Percentiles rank a stretch among this genome's conserved stretches.
phyloP scores from a whole-genome alignment of 2,113 vertebrate species.

The Ariopsis seemanni region DNA sequence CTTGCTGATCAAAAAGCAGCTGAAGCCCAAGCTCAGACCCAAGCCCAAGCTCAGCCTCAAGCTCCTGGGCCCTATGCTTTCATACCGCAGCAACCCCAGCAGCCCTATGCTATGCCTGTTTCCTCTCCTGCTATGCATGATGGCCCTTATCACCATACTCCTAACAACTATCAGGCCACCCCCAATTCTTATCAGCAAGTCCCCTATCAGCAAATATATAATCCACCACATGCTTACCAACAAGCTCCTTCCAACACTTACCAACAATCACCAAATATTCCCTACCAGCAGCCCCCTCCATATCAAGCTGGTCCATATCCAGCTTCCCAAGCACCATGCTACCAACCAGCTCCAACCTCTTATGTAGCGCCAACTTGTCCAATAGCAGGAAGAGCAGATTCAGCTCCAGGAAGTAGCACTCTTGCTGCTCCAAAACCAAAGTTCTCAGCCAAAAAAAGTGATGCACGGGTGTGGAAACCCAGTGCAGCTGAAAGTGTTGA shows the following conservation, averaged over 20 bases:
- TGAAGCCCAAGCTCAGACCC: constrained; percentile 57
- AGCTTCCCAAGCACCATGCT: constrained; percentile 66
- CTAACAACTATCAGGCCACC: constrained; percentile 62
- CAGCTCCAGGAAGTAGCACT: constrained; percentile 65
- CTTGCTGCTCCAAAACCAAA: constrained; percentile 87
- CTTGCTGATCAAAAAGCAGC: constrained; percentile 54
- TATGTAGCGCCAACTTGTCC: constrained; percentile 70
- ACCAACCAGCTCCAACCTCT: constrained; percentile 63
- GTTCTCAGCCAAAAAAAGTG: constrained; percentile 92
- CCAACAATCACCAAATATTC: constrained; percentile 57
- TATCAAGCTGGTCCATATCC: constrained; percentile 59
- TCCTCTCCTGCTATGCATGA: constrained; percentile 71
- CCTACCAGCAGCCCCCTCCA: constrained; percentile 62
- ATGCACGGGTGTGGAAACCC: constrained; percentile 96
- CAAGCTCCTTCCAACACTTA: constrained; percentile 54
- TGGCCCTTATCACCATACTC: constrained; percentile 70
- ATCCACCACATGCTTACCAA: constrained; percentile 67
- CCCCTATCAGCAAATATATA: constrained; percentile 59
- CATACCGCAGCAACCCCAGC: constrained; percentile 73
- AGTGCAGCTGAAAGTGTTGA: constrained; percentile 64
- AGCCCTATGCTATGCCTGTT: constrained; percentile 72
- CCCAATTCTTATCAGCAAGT: constrained; percentile 47
- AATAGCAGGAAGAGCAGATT: constrained; percentile 79
- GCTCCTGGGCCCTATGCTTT: constrained; percentile 64
- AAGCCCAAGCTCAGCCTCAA: constrained; percentile 59